These are phyloP conservation scores for Tympanuchus pallidicinctus DNA, from an alignment of 2,113 vertebrate genomes.

Conservation along the genomic window DNA sequence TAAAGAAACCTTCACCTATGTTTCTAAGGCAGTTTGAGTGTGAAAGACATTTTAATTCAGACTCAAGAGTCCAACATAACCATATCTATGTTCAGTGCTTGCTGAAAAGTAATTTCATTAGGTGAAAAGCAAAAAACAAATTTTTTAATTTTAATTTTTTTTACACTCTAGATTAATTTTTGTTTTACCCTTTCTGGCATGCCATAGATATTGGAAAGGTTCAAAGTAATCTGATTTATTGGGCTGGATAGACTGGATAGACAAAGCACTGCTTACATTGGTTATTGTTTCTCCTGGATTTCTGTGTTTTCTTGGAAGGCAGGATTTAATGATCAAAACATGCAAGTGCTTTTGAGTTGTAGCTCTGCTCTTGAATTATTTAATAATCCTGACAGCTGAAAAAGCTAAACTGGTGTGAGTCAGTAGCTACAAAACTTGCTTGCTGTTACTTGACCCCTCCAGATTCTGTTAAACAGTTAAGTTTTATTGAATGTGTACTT, in stretches of 20 bases:
- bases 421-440: not conserved
- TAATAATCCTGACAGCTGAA: not conserved
- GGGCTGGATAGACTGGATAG: rapidly evolving
- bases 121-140: not conserved
- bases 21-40: not conserved
- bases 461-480: not conserved
- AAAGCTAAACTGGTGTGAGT: not conserved
- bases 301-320: not conserved
- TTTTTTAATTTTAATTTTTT: not conserved
- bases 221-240: not conserved
- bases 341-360: not conserved
- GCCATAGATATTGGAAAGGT: not conserved
- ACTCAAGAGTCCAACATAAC: not conserved
- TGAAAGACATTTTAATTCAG: not conserved
- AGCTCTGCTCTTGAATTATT: not conserved
- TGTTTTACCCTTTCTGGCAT: not conserved
- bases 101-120: not conserved
- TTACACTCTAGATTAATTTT: not conserved
- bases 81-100: not conserved
- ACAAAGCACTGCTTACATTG: not conserved
- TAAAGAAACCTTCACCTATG: not conserved
- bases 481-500: not conserved
- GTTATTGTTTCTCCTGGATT: not conserved
- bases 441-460: not conserved
- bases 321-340: not conserved